Evolutionary conservation across 2,113 vertebrate species (phyloP), one percentile per base, ranked within the genome.

Genomic region (Suncus etruscus): DNA sequence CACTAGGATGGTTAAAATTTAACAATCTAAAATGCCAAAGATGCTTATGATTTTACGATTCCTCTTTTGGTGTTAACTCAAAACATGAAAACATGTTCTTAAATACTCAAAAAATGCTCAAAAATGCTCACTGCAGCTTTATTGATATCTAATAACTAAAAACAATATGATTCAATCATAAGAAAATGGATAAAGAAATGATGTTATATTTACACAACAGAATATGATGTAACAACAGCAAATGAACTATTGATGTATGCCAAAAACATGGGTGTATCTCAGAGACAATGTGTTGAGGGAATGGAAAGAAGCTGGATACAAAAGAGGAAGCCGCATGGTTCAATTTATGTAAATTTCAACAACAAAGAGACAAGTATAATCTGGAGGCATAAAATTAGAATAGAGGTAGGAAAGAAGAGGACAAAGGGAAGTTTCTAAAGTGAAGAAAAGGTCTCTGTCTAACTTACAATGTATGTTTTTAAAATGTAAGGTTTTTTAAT

Each of bases 41-140:
- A 74, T 75, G 51, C 63, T 88, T 76, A 86, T 1, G 20, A 66
- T 61, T 69, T 39, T 87, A 4, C 74, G 68, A 47, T 89, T 91
- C 81, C 12, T 90, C 7, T 84, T 75, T 80, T 29, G 1, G 70
- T 77, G 54, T 83, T 93, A 68, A 83, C 51, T 10, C 47, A 25
- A 86, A 75, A 88, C 91, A 91, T 70, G 83, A 90, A 96, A 93
- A 76, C 58, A 89, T 25, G 66, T 48, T 39, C 39, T 39, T 39
- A 39, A 39, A 54, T 73, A 29, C 14, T 73, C 75, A 32, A 65
- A 82, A 31, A 63, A 65, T 73, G 18, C 50, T 16, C 22, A 72
- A 81, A 78, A 91, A 78, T 22, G 24, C 66, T 48, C n/a, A 18
- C 11, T 85, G 25, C 0, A 74, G n/a, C 32, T 89, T 85, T 72